Conservation (phyloP, 2,797 vertebrate genomes). For the Amblyopsis hoosieri region DNA sequence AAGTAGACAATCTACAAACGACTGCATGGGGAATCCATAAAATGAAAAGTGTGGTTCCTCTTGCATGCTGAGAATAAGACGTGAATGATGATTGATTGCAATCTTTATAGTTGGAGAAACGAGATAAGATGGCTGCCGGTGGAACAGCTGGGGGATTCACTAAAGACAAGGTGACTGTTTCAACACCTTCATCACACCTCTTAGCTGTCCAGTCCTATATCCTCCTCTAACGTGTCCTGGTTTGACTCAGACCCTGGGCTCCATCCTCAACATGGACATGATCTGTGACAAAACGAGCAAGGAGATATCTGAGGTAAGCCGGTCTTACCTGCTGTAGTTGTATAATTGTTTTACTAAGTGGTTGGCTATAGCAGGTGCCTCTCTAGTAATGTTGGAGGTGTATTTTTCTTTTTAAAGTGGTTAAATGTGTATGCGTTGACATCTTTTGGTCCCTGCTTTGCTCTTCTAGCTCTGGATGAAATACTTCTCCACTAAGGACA, state of each 20-base stretch:
- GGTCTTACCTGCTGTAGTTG: neutral
- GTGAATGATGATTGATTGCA: neutral
- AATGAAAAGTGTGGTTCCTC: neutral
- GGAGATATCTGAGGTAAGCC: constrained; percentile 87
- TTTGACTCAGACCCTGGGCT: constrained; percentile 83
- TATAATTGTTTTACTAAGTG: neutral
- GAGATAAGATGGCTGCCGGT: constrained; percentile 56
- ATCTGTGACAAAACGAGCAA: constrained; percentile 85
- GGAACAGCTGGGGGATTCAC: constrained; percentile 78
- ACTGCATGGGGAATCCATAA: neutral
- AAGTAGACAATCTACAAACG: neutral
- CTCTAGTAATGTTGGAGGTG: neutral
- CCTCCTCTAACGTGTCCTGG: neutral
- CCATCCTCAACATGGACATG: constrained; percentile 90
- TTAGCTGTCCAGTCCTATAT: neutral
- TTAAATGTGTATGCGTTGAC: neutral
- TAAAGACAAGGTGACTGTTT: constrained; percentile 83
- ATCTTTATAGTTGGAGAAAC: constrained; percentile 74
- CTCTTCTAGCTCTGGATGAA: constrained; percentile 88
- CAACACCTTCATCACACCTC: neutral
- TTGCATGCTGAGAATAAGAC: neutral
- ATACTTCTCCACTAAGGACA: constrained; percentile 89
- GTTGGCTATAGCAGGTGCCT: neutral
- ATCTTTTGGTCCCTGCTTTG: neutral
- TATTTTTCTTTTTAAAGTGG: neutral